These are phyloP conservation scores for Apamea epomidion DNA, from an alignment of 2,888 invertebrate species.

Conservation along the genomic window DNA sequence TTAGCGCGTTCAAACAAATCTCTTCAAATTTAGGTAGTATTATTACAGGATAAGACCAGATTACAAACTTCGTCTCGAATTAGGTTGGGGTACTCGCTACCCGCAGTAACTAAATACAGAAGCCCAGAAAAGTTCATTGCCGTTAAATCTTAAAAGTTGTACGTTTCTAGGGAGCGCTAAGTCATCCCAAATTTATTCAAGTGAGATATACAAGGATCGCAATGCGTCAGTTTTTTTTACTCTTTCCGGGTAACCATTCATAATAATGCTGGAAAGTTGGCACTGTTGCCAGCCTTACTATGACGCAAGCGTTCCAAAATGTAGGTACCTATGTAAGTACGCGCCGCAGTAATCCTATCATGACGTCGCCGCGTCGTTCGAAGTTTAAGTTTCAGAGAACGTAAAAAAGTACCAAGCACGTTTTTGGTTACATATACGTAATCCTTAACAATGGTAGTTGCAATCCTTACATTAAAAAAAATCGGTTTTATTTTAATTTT, in stretches of 20 bases:
- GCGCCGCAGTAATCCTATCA: conserved; percentile 33
- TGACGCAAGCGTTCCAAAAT: conserved; percentile 37
- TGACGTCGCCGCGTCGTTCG: conserved; percentile 44
- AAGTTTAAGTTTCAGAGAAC: conserved; percentile 30
- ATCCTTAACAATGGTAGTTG: background rate
- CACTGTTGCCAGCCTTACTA: conserved; percentile 23
- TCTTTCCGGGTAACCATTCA: background rate
- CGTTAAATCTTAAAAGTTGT: conserved; percentile 84
- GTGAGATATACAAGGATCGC: conserved; percentile 71
- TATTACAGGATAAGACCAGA: background rate
- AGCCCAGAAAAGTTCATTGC: background rate
- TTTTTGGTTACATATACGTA: background rate
- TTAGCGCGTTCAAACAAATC: too few species aligned
- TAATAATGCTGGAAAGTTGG: conserved; percentile 10
- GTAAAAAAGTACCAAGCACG: background rate
- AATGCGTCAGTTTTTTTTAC: conserved; percentile 10
- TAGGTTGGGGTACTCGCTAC: too few species aligned
- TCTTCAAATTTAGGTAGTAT: too few species aligned
- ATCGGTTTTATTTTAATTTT: conserved; percentile 72
- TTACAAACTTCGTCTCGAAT: background rate
- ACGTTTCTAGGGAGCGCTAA: conserved; percentile 88
- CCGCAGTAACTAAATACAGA: background rate
- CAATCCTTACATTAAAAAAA: conserved; percentile 2
- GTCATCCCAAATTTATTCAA: conserved; percentile 85
- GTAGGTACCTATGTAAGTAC: background rate